Conservation (phyloP, 2,797 vertebrate genomes). For the Falco berigora region DNA sequence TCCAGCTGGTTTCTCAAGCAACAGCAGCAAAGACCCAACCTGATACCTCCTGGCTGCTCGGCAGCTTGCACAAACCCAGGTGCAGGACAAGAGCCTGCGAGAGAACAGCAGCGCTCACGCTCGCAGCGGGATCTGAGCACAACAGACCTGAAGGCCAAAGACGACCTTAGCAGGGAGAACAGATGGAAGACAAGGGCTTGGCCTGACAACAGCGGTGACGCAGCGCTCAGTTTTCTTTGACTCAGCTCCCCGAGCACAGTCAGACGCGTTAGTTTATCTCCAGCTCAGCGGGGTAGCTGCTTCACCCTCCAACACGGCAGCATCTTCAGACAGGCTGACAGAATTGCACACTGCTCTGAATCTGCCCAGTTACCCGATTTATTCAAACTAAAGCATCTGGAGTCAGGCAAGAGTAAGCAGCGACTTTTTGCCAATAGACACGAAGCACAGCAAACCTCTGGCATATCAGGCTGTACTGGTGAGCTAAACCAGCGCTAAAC, state of each 20-base stretch:
- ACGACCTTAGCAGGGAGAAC: neutral
- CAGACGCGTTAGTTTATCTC: neutral
- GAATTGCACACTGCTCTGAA: neutral
- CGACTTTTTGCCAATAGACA: neutral
- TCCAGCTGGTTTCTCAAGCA: neutral
- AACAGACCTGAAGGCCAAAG: neutral
- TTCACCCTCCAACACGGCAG: neutral
- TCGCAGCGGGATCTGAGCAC: accelerated
- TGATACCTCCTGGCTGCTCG: neutral
- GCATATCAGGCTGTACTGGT: neutral
- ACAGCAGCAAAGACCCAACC: neutral
- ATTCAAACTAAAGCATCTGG: neutral
- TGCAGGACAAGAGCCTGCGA: neutral
- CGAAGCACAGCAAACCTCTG: neutral
- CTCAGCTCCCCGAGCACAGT: neutral
- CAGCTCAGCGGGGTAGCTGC: neutral
- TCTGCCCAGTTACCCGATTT: neutral
- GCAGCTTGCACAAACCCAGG: neutral
- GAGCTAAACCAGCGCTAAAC: neutral
- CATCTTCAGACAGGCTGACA: neutral
- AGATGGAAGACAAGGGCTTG: neutral
- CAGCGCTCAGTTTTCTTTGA: neutral
- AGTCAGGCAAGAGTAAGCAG: neutral
- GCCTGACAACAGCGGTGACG: neutral
- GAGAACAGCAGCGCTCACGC: neutral